Evolutionary conservation across 2,797 vertebrate genomes (phyloP), one percentile per base, ranked within the genome.

Genomic region (Coracias cyanogaster): DNA sequence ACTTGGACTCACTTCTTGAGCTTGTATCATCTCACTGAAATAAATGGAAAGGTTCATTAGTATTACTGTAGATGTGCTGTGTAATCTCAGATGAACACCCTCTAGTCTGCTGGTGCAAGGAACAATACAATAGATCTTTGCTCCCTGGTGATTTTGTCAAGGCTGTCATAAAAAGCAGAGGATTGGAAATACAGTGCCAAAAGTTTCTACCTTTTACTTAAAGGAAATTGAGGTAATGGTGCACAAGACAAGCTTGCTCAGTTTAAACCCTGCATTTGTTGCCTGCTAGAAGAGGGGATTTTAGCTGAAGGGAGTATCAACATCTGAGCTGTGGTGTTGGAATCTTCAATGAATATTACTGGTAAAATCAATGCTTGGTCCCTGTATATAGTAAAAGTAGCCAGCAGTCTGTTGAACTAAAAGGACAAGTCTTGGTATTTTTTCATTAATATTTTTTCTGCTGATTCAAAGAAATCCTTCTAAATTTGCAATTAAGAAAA

Each of bases 41-140:
- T 13, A 16, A 74, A 55, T 16, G 26, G 17, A 5, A 77, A 46
- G 18, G 14, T 39, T 82, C 18, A n/a, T 51, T 24, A 8, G 5
- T 22, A n/a, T 52, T 51, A 60, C 20, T 62, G 7, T 18, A 7
- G 21, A 45, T 0, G 0, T 41, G 49, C 39, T 84, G 13, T n/a
- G 11, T 48, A 26, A 62, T 19, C 21, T 39, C 52, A 61, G 41
- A 29, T 18, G 33, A 18, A 72, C 22, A 37, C 33, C 5, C 9
- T 84, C 13, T 26, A 11, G 25, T 57, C 71, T 65, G 54, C 10
- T 76, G 25, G 1, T 65, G 12, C 46, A 58, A 82, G 25, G 17
- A 1, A 0, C 43, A 58, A 11, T 28, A 7, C 37, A 83, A 10
- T 6, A 58, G 10, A 29, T 51, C 26, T 37, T 6, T 22, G 20